Evolutionary conservation across 2,888 invertebrate species (phyloP), one percentile per base, ranked within the genome.

Genomic region (Eristalinus sepulchralis): DNA sequence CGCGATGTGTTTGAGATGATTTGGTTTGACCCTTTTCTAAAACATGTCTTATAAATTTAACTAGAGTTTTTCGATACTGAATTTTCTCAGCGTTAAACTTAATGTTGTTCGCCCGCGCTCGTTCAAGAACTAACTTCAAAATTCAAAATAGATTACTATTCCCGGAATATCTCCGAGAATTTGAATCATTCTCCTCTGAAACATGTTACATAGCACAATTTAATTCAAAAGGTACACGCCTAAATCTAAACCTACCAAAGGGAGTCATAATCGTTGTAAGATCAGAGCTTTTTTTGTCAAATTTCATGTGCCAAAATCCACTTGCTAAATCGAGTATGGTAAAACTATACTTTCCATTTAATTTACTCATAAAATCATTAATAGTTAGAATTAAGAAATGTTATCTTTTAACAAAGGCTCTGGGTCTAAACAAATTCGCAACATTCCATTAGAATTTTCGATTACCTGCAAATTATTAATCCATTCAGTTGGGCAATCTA

Each of bases 201-300:
- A 90, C 4, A 90, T 88, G 88, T 91, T 91, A 2, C 90, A 89
- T 89, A 3, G 90, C 89, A 0, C 88, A 80, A 9, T 88, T 89
- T 6, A 91, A 59, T 2, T 90, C 90, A 88, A 90, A 91, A 1
- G 90, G 90, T 31, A 91, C 53, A 27, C 90, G 88, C 39, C 80
- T 72, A 88, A 90, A 91, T 78, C 88, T 88, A 76, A 88, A 89
- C 20, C 75, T 64, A 22, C 78, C 76, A 10, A 70, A 36, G 2
- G 83, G 83, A 22, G 87, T 88, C 63, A 63, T 75, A 59, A 87
- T 83, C 0, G 80, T 83, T 8, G 80, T 77, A 55, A 88, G 39
- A 22, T 88, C 33, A 1, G 78, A 31, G 27, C 84, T 83, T 5
- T 57, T 17, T 0, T 39, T 17, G 75, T 72, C 80, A 20, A 88